Evolutionary conservation across 2,113 vertebrate genomes (phyloP).

Genomic region (Chamaetylas fuelleborni): DNA sequence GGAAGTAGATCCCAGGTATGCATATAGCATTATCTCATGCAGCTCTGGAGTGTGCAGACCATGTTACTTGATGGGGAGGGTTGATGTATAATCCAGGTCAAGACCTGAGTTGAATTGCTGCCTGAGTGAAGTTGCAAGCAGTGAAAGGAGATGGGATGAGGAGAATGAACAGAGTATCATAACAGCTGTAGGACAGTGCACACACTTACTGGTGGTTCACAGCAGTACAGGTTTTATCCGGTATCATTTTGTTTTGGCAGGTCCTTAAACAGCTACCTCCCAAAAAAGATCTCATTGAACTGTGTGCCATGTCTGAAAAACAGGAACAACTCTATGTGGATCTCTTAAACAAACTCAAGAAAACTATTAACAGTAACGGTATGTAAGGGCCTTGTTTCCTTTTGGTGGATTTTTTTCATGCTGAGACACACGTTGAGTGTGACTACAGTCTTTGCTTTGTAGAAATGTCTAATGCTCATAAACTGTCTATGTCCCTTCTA

Average conservation of each 20-base stretch:
- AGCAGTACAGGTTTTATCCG: not conserved
- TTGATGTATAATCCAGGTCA: not conserved
- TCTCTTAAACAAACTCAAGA: conserved; percentile 84
- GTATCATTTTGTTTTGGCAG: conserved; percentile 61
- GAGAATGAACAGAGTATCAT: not conserved
- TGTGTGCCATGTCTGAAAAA: conserved; percentile 89
- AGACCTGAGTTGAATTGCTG: not conserved
- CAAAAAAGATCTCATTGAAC: conserved; percentile 84
- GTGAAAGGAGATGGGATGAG: not conserved
- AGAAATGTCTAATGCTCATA: not conserved
- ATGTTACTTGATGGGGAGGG: not conserved
- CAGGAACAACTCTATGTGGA: conserved; percentile 84
- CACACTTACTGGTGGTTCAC: not conserved
- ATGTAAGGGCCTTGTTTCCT: not conserved
- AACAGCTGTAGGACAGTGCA: not conserved
- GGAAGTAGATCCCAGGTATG: not conserved
- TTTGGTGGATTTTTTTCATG: not conserved
- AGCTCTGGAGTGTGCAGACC: not conserved
- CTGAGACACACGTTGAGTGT: fast-evolving
- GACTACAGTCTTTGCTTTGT: not conserved
- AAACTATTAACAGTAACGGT: conserved; percentile 73
- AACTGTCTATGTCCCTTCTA: not conserved
- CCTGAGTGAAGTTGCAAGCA: not conserved
- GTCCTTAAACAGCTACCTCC: conserved; percentile 92
- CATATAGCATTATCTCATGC: not conserved